Conservation (phyloP, 1,140 invertebrate species). For the Anagrus nilaparvatae region DNA sequence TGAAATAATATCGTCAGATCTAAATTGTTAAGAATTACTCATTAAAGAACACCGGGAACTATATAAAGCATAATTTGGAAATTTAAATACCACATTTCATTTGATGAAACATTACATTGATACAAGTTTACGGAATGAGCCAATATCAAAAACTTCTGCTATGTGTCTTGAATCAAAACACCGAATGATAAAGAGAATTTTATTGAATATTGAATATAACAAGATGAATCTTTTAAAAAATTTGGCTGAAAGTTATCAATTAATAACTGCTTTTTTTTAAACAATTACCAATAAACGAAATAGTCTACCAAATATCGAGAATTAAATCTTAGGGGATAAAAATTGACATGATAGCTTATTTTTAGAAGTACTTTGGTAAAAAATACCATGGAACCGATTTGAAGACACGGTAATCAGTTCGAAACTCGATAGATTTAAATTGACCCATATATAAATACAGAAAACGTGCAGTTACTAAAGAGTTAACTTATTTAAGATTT, state of each 20-base stretch:
- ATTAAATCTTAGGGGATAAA: too few species aligned
- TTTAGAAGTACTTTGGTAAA: too few species aligned
- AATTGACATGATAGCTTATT: too few species aligned
- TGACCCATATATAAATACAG: too few species aligned
- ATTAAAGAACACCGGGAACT: neutral
- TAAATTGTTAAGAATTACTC: neutral
- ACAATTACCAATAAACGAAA: too few species aligned
- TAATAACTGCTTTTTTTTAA: too few species aligned
- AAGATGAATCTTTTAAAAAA: neutral
- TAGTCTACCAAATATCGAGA: too few species aligned
- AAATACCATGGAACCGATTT: too few species aligned
- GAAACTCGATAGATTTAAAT: too few species aligned
- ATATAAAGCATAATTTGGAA: neutral
- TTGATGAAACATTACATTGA: neutral
- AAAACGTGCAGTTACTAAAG: too few species aligned
- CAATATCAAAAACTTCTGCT: neutral
- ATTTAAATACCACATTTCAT: conserved; percentile 1
- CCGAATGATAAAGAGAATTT: neutral
- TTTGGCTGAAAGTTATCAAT: neutral
- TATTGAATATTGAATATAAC: neutral
- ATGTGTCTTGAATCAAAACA: conserved; percentile 3
- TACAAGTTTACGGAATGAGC: neutral
- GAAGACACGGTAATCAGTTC: too few species aligned
- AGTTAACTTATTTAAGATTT: too few species aligned
- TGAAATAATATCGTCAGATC: neutral